Percentiles rank a stretch among this genome's conserved stretches.
Evolutionary conservation across 2,888 invertebrate genomes (phyloP).

Genomic region (Agapetus fuscipes): DNA sequence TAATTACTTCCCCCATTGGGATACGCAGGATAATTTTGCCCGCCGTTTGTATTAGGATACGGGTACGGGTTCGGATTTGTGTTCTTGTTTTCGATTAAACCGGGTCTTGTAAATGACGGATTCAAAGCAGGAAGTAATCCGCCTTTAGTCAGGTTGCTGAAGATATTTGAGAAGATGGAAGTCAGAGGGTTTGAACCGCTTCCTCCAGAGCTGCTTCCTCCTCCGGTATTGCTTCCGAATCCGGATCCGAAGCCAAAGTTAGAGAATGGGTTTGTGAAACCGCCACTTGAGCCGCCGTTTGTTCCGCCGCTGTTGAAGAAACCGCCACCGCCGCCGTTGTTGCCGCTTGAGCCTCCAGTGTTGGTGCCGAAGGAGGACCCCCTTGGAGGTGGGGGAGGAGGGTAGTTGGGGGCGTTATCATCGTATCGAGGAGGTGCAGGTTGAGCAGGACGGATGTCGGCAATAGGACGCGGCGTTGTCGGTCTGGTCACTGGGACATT

Average conservation of each 20-base stretch:
- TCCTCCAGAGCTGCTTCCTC: slow-evolving; percentile 1
- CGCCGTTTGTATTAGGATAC: slow-evolving; percentile 8
- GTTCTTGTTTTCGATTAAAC: slow-evolving; percentile 34
- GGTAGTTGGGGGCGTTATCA: slow-evolving; percentile 36
- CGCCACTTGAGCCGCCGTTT: slow-evolving; percentile 8
- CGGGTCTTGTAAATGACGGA: slow-evolving; percentile 38
- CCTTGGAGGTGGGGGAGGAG: slow-evolving; percentile 37
- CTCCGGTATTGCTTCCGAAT: slow-evolving; percentile 8
- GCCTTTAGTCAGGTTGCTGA: slow-evolving; percentile 33
- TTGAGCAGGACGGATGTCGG: slow-evolving; percentile 26
- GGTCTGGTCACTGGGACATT: slow-evolving; percentile 33
- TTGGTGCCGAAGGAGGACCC: slow-evolving; percentile 24
- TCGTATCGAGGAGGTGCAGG: slow-evolving; percentile 30
- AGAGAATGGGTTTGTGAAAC: slow-evolving; percentile 14
- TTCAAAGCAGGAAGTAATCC: slow-evolving; percentile 25
- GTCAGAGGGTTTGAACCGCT: slow-evolving; percentile 27
- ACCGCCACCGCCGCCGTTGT: slow-evolving; percentile 24
- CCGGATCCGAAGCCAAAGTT: slow-evolving; percentile 1
- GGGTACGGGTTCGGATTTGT: slow-evolving; percentile 31
- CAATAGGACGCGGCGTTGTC: slow-evolving; percentile 26
- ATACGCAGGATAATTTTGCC: slow-evolving; percentile 1
- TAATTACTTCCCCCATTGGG: no score
- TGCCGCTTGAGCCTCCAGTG: slow-evolving; percentile 26
- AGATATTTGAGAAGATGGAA: slow-evolving; percentile 36
- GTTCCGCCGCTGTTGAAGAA: slow-evolving; percentile 13